Conservation (phyloP, 2,113 vertebrate genomes). For the Morphnarchus princeps region DNA sequence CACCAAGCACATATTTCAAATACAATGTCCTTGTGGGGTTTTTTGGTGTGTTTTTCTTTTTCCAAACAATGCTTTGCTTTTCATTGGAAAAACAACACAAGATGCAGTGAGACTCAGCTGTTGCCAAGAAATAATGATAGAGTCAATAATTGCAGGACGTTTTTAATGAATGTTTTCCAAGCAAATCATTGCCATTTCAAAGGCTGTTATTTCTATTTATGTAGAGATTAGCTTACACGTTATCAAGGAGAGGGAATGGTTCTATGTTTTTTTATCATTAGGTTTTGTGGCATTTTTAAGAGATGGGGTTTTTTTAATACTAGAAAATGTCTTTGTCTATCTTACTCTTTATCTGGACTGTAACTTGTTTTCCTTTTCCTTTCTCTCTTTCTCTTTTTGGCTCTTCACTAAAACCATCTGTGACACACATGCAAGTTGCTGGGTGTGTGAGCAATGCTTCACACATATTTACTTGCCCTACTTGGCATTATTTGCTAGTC, state of each 20-base stretch:
- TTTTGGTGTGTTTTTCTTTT: not conserved
- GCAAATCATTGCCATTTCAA: slow-evolving; percentile 66
- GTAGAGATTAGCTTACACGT: not conserved
- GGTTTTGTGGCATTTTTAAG: not conserved
- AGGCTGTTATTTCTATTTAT: slow-evolving; percentile 52
- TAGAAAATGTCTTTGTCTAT: not conserved
- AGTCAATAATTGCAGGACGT: slow-evolving; percentile 62
- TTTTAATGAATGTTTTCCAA: slow-evolving; percentile 69
- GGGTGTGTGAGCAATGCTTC: not conserved
- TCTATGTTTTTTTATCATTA: not conserved
- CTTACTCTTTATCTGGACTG: not conserved
- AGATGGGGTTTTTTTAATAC: not conserved
- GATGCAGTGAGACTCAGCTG: not conserved
- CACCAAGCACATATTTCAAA: slow-evolving; percentile 16
- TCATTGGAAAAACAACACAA: not conserved
- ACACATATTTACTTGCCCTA: slow-evolving; percentile 31
- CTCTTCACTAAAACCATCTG: not conserved
- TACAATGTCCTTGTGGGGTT: not conserved
- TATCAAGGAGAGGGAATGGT: not conserved
- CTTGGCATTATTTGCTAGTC: slow-evolving; percentile 47
- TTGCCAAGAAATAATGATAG: slow-evolving; percentile 63
- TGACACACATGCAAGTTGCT: not conserved
- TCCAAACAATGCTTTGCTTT: slow-evolving; percentile 5
- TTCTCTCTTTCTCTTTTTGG: no score
- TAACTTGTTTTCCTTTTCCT: not conserved